Evolutionary conservation across 35 echinoderm and acorn worm genomes (phyloP).

Genomic region (Eucidaris tribuloides): DNA sequence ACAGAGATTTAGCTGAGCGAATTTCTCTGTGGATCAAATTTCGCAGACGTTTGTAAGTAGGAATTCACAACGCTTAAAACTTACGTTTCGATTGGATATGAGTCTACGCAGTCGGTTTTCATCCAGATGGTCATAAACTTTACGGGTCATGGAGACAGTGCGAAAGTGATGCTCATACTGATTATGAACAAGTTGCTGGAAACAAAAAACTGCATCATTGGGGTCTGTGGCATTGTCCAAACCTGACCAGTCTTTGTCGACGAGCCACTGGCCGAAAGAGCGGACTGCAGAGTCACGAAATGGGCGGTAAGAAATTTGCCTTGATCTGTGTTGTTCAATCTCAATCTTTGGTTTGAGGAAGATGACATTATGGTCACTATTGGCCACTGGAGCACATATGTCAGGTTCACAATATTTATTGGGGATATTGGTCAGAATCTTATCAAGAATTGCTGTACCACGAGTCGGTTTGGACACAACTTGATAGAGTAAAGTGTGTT

Average conservation of each 20-base stretch:
- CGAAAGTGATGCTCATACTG: not conserved
- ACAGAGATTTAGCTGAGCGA: too few relatives aligned
- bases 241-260: not conserved
- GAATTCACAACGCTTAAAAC: too few relatives aligned
- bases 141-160: not conserved
- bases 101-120: too few relatives aligned
- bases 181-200: not conserved
- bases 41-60: too few relatives aligned
- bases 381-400: not conserved
- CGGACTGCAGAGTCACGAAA: not conserved
- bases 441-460: slow-evolving; percentile 19
- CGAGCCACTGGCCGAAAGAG: not conserved
- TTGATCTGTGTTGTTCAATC: not conserved
- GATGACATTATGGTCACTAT: slow-evolving; percentile 4
- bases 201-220: not conserved
- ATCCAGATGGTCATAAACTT: not conserved
- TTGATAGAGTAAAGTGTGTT: not conserved
- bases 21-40: too few relatives aligned
- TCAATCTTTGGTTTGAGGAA: not conserved
- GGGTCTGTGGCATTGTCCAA: not conserved
- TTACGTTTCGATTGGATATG: too few relatives aligned
- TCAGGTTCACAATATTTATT: not conserved
- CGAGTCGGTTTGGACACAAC: slow-evolving; percentile 21
- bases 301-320: not conserved
- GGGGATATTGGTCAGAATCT: slow-evolving; percentile 14